phyloP scores from a whole-genome alignment of 2,797 vertebrate species.

The Lophius americanus region DNA sequence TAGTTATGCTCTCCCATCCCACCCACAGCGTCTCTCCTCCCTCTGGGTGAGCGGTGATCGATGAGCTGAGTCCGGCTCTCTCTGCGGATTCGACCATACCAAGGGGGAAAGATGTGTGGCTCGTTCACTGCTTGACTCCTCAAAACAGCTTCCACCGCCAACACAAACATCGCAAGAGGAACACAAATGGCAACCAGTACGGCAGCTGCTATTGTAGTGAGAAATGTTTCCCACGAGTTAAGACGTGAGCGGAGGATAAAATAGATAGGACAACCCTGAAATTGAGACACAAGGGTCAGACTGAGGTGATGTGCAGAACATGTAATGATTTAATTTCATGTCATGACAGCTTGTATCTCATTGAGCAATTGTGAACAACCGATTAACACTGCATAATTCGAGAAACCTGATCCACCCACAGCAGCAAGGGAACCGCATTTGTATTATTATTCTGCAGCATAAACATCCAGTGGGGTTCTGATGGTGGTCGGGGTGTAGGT shows the following conservation, averaged over 20 bases:
- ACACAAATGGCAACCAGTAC: constrained; percentile 63
- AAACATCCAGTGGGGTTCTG: constrained; percentile 13
- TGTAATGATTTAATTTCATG: constrained; percentile 35
- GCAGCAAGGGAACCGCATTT: constrained; percentile 23
- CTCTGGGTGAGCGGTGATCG: constrained; percentile 69
- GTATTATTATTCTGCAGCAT: constrained; percentile 23
- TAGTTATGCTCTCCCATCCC: constrained; percentile 59
- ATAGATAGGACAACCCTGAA: constrained; percentile 45
- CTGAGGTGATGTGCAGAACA: constrained; percentile 43
- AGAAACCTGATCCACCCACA: constrained; percentile 22
- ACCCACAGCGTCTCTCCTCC: constrained; percentile 74
- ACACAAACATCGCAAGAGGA: constrained; percentile 76
- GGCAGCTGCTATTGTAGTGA: constrained; percentile 70
- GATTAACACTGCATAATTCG: constrained; percentile 25
- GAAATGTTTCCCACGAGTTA: constrained; percentile 77
- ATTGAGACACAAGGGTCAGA: constrained; percentile 47
- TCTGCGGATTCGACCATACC: constrained; percentile 53
- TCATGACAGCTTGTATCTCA: constrained; percentile 18
- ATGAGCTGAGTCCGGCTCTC: constrained; percentile 65
- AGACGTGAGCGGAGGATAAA: constrained; percentile 40
- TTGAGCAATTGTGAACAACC: constrained; percentile 7
- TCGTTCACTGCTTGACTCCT: constrained; percentile 66
- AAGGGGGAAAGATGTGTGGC: constrained; percentile 63
- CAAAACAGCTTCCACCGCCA: constrained; percentile 73
- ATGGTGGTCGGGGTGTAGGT: constrained; percentile 5